Evolutionary conservation across 2,797 vertebrate species (phyloP).

Genomic region (Neoniphon sammara): DNA sequence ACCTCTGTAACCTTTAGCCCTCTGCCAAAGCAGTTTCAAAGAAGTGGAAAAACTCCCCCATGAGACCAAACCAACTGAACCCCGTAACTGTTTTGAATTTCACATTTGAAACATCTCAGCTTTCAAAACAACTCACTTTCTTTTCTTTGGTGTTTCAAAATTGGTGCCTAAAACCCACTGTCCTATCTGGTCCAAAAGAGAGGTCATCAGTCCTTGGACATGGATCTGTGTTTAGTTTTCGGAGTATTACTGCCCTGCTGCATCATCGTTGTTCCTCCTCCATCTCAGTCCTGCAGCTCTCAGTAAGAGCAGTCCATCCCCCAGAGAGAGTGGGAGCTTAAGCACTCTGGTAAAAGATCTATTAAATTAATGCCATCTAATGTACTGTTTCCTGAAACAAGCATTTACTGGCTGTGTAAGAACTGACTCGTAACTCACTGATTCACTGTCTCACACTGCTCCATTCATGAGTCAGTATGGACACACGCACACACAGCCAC

Average conservation of each 20-base stretch:
- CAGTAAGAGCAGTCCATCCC: conserved; percentile 22
- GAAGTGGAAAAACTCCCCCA: too few species aligned
- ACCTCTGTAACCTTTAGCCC: too few species aligned
- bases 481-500: neutral
- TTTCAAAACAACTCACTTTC: too few species aligned
- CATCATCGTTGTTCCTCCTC: conserved; percentile 6
- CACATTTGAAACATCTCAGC: too few species aligned
- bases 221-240: too few species aligned
- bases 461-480: conserved; percentile 55
- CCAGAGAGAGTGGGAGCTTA: conserved; percentile 21
- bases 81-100: too few species aligned
- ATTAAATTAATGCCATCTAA: conserved; percentile 63
- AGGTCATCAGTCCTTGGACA: neutral
- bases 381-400: conserved; percentile 61
- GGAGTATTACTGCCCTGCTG: neutral
- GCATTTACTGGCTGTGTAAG: conserved; percentile 43
- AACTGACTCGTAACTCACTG: conserved; percentile 46
- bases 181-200: too few species aligned
- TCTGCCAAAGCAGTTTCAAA: too few species aligned
- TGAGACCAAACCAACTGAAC: too few species aligned
- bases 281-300: conserved; percentile 14
- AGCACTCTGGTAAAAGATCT: conserved; percentile 56
- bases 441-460: conserved; percentile 40
- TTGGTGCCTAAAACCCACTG: too few species aligned
- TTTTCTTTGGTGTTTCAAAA: too few species aligned